Percentiles rank a stretch among this genome's conserved stretches.
These are phyloP conservation scores for Pachymerium ferrugineum DNA, from an alignment of 2,888 invertebrate genomes.

Conservation along the genomic window DNA sequence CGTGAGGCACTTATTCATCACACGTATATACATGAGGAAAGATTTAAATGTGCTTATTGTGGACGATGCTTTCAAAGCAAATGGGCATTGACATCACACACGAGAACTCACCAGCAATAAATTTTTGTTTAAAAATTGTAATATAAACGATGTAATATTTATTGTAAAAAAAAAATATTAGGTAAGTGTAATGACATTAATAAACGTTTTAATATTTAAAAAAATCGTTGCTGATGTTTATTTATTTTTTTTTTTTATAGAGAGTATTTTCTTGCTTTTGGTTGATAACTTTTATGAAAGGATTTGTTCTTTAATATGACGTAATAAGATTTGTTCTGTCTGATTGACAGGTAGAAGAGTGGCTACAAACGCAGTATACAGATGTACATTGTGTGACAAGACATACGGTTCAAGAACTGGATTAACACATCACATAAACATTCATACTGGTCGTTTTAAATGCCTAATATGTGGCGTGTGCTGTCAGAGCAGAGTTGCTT, in stretches of 20 bases:
- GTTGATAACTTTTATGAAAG: background rate
- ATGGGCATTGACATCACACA: background rate
- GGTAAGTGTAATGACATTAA: background rate
- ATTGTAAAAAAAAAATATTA: too few species aligned
- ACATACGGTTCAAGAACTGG: background rate
- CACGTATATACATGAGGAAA: background rate
- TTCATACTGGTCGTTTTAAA: conserved; percentile 4
- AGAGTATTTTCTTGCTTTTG: background rate
- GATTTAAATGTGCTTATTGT: conserved; percentile 25
- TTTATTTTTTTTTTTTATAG: background rate
- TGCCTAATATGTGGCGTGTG: background rate
- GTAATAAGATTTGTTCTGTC: background rate
- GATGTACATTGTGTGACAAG: background rate
- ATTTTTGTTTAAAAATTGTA: background rate
- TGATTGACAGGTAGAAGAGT: conserved; percentile 1
- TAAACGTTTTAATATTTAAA: background rate
- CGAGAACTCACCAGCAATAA: background rate
- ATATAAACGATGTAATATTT: background rate
- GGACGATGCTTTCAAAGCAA: conserved; percentile 27
- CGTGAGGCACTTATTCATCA: conserved; percentile 27
- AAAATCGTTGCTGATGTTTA: background rate
- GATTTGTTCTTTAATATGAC: background rate
- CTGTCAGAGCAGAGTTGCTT: conserved; percentile 11
- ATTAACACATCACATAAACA: conserved; percentile 6
- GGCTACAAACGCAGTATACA: background rate